Conservation (phyloP, 2,797 vertebrate genomes). For the Labeo calbasu region DNA sequence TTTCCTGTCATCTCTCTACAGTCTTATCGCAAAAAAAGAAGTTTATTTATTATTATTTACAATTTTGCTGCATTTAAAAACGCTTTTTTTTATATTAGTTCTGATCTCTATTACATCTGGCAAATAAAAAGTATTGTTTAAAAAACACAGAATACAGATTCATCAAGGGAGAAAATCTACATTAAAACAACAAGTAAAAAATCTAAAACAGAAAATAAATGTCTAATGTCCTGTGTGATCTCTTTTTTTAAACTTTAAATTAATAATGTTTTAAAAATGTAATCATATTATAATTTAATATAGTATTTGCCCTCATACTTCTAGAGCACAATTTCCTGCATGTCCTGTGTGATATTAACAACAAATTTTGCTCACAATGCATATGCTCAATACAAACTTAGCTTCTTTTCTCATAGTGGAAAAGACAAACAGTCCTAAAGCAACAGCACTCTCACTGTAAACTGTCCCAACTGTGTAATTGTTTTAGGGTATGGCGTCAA, state of each 20-base stretch:
- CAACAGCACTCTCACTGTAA: slow-evolving; percentile 29
- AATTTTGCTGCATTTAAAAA: neutral
- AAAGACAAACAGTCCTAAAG: slow-evolving; percentile 23
- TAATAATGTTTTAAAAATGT: neutral
- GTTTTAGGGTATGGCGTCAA: slow-evolving; percentile 67
- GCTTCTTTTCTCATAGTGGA: slow-evolving; percentile 7
- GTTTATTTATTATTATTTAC: too few species aligned
- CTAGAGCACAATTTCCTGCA: neutral
- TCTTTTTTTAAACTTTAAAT: neutral
- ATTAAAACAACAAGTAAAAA: neutral
- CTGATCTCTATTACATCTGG: neutral
- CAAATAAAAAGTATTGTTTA: neutral
- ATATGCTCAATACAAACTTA: neutral
- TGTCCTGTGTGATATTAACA: neutral
- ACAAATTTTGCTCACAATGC: neutral
- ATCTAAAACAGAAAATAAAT: neutral
- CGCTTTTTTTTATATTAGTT: neutral
- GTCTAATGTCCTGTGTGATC: neutral
- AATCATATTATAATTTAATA: neutral
- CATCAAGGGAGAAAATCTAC: neutral
- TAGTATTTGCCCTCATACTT: neutral
- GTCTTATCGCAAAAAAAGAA: too few species aligned
- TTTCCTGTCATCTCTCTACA: too few species aligned
- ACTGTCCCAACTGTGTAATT: slow-evolving; percentile 51
- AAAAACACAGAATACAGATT: neutral